Percentiles rank a stretch among this genome's conserved stretches.
Evolutionary conservation across 1,140 invertebrate genomes (phyloP).

Genomic region (Brachionus manjavacas): DNA sequence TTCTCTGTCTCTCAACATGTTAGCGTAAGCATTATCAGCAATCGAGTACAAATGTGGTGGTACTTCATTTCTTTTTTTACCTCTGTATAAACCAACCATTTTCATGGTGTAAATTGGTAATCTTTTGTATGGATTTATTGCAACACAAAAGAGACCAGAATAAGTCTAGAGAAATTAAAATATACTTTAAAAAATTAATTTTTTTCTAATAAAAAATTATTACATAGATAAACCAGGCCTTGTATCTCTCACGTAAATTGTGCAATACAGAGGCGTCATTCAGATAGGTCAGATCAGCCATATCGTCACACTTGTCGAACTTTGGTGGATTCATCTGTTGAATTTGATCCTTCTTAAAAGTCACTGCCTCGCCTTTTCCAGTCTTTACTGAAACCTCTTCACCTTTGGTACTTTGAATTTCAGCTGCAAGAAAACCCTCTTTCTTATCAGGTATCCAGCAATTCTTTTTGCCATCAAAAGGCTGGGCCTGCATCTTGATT

Average conservation of each 20-base stretch:
- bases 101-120: conserved; percentile 96
- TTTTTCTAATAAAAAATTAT: conserved; percentile 53
- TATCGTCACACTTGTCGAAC: conserved; percentile 98
- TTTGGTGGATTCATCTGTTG: conserved; percentile 98
- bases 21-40: conserved; percentile 97
- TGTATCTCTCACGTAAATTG: conserved; percentile 97
- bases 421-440: conserved; percentile 90
- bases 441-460: conserved; percentile 98
- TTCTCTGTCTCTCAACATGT: conserved; percentile 72
- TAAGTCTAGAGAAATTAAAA: conserved; percentile 72
- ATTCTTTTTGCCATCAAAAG: conserved; percentile 98
- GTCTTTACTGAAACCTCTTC: conserved; percentile 84
- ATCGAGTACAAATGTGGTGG: conserved; percentile 99
- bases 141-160: conserved; percentile 98
- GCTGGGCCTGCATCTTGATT: conserved; percentile 70
- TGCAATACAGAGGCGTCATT: conserved; percentile 98
- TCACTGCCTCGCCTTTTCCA: conserved; percentile 53
- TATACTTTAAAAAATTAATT: neutral
- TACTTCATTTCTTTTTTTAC: conserved; percentile 97
- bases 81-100: conserved; percentile 93
- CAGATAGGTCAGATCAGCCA: conserved; percentile 99
- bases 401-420: conserved; percentile 96
- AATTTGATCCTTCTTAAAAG: conserved; percentile 94
- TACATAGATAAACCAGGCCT: conserved; percentile 96
- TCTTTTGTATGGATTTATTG: conserved; percentile 99